phyloP scores from a whole-genome alignment of 2,888 invertebrate species.

The Diarsia brunnea region DNA sequence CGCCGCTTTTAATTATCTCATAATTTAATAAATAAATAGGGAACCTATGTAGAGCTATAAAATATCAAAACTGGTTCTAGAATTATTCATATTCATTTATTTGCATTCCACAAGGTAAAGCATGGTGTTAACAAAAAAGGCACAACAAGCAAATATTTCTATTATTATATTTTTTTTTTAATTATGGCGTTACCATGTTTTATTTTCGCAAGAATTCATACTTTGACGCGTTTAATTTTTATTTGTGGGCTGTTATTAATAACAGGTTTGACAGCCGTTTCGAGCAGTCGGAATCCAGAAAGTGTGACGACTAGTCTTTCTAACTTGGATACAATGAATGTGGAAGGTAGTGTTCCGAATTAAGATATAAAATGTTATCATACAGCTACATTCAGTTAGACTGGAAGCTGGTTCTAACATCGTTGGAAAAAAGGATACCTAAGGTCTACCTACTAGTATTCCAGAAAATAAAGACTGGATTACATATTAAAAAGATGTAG shows the following conservation, averaged over 20 bases:
- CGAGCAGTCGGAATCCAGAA: not conserved
- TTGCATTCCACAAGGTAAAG: too few species aligned
- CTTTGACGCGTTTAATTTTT: not conserved
- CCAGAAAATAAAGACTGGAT: not conserved
- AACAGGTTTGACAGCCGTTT: not conserved
- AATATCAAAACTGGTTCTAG: slow-evolving; percentile 1
- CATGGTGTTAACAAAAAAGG: too few species aligned
- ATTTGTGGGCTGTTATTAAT: not conserved
- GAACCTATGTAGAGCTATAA: not conserved
- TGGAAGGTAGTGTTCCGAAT: not conserved
- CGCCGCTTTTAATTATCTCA: slow-evolving; percentile 12
- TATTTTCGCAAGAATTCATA: not conserved
- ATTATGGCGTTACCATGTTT: not conserved
- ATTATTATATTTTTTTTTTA: too few species aligned
- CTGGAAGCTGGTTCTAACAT: not conserved
- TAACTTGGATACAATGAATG: not conserved
- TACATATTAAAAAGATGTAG: not conserved
- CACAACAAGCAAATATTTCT: too few species aligned
- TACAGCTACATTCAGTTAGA: not conserved
- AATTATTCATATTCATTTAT: too few species aligned
- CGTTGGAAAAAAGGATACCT: not conserved
- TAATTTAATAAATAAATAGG: slow-evolving; percentile 20
- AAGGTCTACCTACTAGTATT: not conserved
- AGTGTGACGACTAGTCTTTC: not conserved
- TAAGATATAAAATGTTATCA: not conserved